Percentiles rank a stretch among this genome's conserved stretches.
Evolutionary conservation across 2,888 invertebrate species (phyloP).

Genomic region (Galeruca laticollis): DNA sequence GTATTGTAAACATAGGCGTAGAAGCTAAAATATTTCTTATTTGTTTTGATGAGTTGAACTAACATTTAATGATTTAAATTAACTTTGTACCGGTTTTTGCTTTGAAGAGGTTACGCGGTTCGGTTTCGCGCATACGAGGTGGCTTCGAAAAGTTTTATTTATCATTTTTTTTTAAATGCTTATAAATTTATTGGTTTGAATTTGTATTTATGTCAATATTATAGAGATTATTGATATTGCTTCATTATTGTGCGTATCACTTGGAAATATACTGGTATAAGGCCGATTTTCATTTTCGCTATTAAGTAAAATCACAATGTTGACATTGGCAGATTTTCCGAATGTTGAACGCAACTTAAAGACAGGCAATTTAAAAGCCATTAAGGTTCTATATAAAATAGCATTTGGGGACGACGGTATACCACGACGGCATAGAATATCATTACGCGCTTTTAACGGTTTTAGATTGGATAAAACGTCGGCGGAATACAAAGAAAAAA

Average conservation of each 20-base stretch:
- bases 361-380: slow-evolving; percentile 15
- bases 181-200: too few species aligned
- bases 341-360: slow-evolving; percentile 26
- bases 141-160: too few species aligned
- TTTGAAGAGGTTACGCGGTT: too few species aligned
- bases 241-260: too few species aligned
- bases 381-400: slow-evolving; percentile 25
- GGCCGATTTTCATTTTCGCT: too few species aligned
- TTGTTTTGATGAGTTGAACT: not conserved
- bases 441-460: slow-evolving; percentile 34
- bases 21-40: not conserved
- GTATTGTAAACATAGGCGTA: not conserved
- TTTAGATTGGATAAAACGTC: slow-evolving; percentile 34
- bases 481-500: slow-evolving; percentile 29
- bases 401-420: slow-evolving; percentile 25
- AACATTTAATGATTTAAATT: not conserved
- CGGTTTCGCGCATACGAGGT: too few species aligned
- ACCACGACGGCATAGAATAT: slow-evolving; percentile 21
- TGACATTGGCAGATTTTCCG: not conserved
- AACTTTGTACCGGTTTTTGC: too few species aligned
- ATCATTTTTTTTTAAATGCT: too few species aligned
- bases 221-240: too few species aligned
- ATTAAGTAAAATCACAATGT: not conserved
- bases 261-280: too few species aligned
- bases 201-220: too few species aligned